Percentiles rank a stretch among this genome's conserved stretches.
These are phyloP conservation scores for Drosophila mimica DNA, from an alignment of 2,888 invertebrate species.

Conservation along the genomic window DNA sequence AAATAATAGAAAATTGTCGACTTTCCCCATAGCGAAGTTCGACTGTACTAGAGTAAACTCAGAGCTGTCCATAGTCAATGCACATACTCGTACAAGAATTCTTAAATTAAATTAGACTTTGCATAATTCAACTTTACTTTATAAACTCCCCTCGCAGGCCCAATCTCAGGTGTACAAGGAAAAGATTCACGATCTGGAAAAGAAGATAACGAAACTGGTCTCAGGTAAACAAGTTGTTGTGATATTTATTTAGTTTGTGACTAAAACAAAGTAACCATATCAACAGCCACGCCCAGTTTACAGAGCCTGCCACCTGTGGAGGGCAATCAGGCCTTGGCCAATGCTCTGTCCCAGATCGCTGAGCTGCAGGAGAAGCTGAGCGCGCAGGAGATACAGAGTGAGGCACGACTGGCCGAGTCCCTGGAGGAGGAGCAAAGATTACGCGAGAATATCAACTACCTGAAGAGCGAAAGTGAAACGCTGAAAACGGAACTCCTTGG, in stretches of 20 bases:
- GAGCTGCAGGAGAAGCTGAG: constrained; percentile 60
- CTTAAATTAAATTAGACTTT: neutral
- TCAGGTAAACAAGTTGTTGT: constrained; percentile 61
- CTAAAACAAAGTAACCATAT: neutral
- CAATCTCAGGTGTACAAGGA: constrained; percentile 84
- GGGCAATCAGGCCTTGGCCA: constrained; percentile 45
- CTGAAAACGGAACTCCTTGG: constrained; percentile 77
- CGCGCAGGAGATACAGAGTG: constrained; percentile 50
- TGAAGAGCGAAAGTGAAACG: constrained; percentile 76
- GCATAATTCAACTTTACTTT: neutral
- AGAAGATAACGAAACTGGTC: constrained; percentile 72
- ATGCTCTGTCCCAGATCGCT: constrained; percentile 49
- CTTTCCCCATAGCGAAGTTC: neutral
- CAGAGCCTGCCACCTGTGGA: constrained; percentile 54
- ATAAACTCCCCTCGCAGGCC: constrained; percentile 67
- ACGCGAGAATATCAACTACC: constrained; percentile 73
- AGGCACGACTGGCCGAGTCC: constrained; percentile 55
- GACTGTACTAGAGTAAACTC: neutral
- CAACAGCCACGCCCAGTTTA: constrained; percentile 67
- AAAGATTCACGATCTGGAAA: constrained; percentile 83
- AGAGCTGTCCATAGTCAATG: constrained; percentile 23
- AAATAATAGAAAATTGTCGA: no score
- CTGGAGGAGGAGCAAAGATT: constrained; percentile 73
- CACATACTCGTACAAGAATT: constrained; percentile 2
- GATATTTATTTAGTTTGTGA: neutral